Evolutionary conservation across 2,888 invertebrate genomes (phyloP).

Genomic region (Tubulanus polymorphus): DNA sequence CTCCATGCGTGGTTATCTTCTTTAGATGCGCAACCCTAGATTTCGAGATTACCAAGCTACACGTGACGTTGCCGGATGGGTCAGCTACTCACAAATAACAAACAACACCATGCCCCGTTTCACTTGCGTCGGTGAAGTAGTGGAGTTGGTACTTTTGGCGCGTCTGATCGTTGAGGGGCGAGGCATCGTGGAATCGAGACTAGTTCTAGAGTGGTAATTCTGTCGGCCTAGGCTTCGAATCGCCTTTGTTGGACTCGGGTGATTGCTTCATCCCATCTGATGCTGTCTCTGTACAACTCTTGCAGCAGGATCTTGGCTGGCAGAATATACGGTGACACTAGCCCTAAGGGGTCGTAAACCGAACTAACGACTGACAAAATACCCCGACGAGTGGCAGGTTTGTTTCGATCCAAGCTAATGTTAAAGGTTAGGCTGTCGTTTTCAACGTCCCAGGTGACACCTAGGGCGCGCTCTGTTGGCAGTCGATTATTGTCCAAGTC

Average conservation of each 20-base stretch:
- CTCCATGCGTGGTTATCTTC: constrained; percentile 5
- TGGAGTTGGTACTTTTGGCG: background rate
- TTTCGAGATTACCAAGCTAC: constrained; percentile 7
- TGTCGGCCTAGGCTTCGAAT: too few species aligned
- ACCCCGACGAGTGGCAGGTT: constrained; percentile 19
- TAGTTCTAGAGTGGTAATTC: constrained; percentile 14
- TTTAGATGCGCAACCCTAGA: background rate
- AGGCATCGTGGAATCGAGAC: constrained; percentile 17
- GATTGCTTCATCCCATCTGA: constrained; percentile 22
- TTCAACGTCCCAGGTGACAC: constrained; percentile 18
- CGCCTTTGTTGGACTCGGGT: too few species aligned
- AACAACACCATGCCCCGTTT: constrained; percentile 5
- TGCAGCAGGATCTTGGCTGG: constrained; percentile 19
- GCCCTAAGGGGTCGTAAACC: constrained; percentile 22
- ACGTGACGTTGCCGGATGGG: background rate
- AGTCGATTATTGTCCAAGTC: too few species aligned
- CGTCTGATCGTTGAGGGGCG: constrained; percentile 6
- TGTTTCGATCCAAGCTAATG: too few species aligned
- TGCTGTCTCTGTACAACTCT: constrained; percentile 12
- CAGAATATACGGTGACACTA: constrained; percentile 17
- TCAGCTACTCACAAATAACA: background rate
- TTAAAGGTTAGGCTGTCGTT: constrained; percentile 17
- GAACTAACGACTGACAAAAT: constrained; percentile 20
- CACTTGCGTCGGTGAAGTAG: constrained; percentile 10
- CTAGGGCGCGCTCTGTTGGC: constrained; percentile 13